Evolutionary conservation across 2,113 vertebrate species (phyloP).

Genomic region (Calidris pugnax): DNA sequence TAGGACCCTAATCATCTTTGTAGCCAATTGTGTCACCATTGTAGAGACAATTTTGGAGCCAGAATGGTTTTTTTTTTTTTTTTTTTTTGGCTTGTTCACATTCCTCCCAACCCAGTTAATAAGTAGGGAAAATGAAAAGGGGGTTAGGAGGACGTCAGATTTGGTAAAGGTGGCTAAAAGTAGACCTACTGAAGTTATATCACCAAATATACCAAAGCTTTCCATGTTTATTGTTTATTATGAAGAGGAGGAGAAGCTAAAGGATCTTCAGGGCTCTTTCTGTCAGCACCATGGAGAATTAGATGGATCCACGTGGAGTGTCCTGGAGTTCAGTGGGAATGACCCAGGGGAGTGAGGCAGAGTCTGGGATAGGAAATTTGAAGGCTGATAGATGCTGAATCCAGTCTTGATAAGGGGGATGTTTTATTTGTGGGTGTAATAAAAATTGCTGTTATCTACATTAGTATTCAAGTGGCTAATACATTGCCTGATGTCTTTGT

Average conservation of each 20-base stretch:
- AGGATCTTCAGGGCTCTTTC: not conserved
- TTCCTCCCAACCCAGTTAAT: not conserved
- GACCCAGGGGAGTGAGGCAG: rapidly evolving
- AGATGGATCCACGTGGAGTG: not conserved
- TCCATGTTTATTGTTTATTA: not conserved
- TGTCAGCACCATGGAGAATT: not conserved
- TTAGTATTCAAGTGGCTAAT: not conserved
- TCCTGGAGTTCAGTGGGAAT: not conserved
- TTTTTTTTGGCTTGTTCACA: not conserved
- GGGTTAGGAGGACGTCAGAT: rapidly evolving
- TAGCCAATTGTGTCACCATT: too few species aligned
- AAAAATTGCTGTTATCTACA: not conserved
- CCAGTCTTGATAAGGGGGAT: not conserved
- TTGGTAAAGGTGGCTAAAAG: not conserved
- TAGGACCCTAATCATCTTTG: too few species aligned
- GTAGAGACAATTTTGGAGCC: not conserved
- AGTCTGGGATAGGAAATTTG: not conserved
- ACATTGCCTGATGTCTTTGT: not conserved
- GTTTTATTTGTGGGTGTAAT: not conserved
- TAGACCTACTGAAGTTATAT: not conserved
- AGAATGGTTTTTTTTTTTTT: not conserved
- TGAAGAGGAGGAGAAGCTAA: not conserved
- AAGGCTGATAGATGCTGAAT: not conserved
- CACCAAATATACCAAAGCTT: not conserved
- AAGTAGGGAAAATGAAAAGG: not conserved